Evolutionary conservation across 2,888 invertebrate species (phyloP), one percentile per base, ranked within the genome.

Genomic region (Temnothorax unifasciatus): DNA sequence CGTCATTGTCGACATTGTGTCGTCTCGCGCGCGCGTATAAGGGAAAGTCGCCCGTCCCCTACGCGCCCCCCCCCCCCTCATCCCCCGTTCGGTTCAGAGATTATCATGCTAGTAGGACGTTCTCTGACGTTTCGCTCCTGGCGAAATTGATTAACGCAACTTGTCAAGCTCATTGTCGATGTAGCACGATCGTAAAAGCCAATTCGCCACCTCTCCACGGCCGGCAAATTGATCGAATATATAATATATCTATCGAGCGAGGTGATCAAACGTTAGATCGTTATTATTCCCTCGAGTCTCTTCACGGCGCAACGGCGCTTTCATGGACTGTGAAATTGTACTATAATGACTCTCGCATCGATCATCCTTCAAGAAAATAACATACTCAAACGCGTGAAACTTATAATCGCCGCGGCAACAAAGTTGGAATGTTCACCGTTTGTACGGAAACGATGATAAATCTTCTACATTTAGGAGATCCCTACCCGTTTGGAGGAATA

Each of bases 261-360:
- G 21, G 3, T 41, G 47, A 54, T 50, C 4, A 41, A 85, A 64
- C 73, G 34, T 34, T 73, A 63, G 63, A 71, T 85, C 82, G 77
- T 76, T 88, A 85, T 38, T 29, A 29, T 29, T 29, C 6, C 9
- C 18, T 8, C 15, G 15, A 2, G 38, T 41, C 34, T 47, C 5
- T 34, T 15, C 21, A 5, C 44, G 21, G 13, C 6, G 13, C n/a
- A 38, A 34, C 34, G 13, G 8, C 61, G 25, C 34, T 75, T 75
- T 63, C 44, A 44, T 63, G 4, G 18, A 1, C 50, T 64, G 38
- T 85, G 85, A 89, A 83, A 77, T 82, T 66, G 83, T 75, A 66
- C 38, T 68, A 86, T 68, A 86, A 84, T 68, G 29, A 87, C 74
- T 54, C 74, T 47, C 61, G 77, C 38, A 59, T 57, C 75, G 77